Evolutionary conservation across 2,888 invertebrate genomes (phyloP), one percentile per base, ranked within the genome.

Genomic region (Anodontia alba): DNA sequence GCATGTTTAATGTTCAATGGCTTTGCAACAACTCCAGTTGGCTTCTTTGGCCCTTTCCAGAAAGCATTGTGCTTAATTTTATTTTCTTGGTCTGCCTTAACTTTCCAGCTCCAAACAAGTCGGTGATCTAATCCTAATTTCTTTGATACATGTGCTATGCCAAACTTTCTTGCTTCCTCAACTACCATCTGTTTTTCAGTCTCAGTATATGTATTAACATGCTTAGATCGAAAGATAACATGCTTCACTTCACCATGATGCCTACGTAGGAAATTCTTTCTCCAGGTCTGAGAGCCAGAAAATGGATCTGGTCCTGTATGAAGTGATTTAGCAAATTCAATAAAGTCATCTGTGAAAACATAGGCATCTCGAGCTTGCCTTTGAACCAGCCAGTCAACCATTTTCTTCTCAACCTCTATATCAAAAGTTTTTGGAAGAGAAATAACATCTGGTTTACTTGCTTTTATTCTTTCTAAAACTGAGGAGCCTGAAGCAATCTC

Each of bases 301-400:
- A 85, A 85, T 51, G 78, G 73, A 74, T 85, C 82, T 26, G 75
- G 76, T 23, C 85, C 85, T 26, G 67, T 78, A 57, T 85, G 82
- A 36, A 80, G 36, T 5, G 79, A 73, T 54, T 79, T 82, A n/a
- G 85, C 85, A 80, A 73, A 85, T 10, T 76, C 75, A 29, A 80
- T 42, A 42, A 85, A 82, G 49, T 85, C 85, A 82, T 85, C 85
- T 49, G 85, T 85, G 66, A 85, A 85, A 20, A 85, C 85, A 80
- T 76, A 85, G 1, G 71, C 82, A 71, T 85, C 85, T 33, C 67
- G 76, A 12, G 75, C 49, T 42, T 85, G 80, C 54, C 43, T 80
- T 43, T 82, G 80, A 23, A 78, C 17, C 1, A 85, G 49, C 85
- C 85, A 85, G 33, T 80, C 80, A 7, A 85, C 85, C 15, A 85